Base-by-base conservation (phyloP, 2,113 vertebrate genomes). In the Cebus imitator region DNA sequence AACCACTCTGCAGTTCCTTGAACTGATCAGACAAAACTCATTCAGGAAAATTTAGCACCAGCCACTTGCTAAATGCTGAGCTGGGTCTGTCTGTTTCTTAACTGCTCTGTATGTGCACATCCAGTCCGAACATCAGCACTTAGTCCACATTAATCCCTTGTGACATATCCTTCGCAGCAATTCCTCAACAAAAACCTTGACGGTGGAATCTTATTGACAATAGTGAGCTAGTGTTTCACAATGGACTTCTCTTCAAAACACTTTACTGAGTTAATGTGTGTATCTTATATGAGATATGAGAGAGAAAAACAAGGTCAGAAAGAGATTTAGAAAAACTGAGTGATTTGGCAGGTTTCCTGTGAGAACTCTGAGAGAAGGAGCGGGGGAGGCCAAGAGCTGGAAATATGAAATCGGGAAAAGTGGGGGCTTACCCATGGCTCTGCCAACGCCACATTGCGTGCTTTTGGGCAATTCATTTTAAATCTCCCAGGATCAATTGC, bases 181-280 rank as follows among this genome's bases (percentile, higher is more conserved):
- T 94, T 95, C 79, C 23, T 97, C 80, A 4, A 10, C 4, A 88
- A 85, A 85, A 78, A 89, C n/a, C 93, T 83, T 95, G 57, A 94
- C 80, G 87, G 76, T 95, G 40, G 75, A 96, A 90, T 78, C 40
- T 90, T 96, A 12, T 35, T 66, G 52, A 40, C 73, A 58, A 27
- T 3, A 25, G 72, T 43, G 83, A 40, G 76, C 11, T 52, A 73
- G 30, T 61, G 30, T 87, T 97, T 96, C 83, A 80, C 64, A 27
- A 55, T 2, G 8, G n/a, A 87, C n/a, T 90, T 40, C 8, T 95
- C 83, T 66, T 84, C 92, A 82, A 90, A 96, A 61, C 20, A 45
- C 52, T 68, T 78, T 50, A 68, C 21, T 80, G 21, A 68, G 27
- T 75, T 70, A 18, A 93, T 87, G 37, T 32, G 55, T 32, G 13